Conservation (phyloP, 2,888 invertebrate genomes). For the Cephus runcator region DNA sequence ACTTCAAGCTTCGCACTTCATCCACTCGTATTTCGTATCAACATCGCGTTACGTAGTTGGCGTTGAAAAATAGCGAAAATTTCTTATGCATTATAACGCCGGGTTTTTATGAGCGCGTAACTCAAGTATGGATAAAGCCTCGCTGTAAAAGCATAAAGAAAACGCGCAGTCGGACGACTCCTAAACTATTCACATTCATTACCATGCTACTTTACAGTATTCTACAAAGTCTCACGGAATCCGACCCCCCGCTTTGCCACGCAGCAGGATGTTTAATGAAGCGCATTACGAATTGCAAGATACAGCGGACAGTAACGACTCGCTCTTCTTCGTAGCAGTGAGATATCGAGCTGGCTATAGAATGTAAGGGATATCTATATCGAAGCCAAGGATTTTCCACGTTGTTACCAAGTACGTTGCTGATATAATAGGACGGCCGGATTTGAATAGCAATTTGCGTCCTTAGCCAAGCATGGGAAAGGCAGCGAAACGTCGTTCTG, state of each 20-base stretch:
- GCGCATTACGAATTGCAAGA: neutral
- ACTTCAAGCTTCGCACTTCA: neutral
- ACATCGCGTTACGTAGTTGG: no score
- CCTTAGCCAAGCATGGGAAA: conserved; percentile 11
- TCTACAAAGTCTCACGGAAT: neutral
- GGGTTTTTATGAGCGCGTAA: neutral
- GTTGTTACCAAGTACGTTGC: neutral
- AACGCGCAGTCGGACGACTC: neutral
- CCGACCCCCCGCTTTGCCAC: neutral
- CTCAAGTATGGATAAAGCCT: neutral
- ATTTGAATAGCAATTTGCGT: neutral
- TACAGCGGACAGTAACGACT: neutral
- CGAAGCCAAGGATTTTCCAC: neutral
- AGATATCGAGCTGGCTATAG: neutral
- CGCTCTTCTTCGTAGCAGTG: neutral
- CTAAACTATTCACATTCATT: neutral
- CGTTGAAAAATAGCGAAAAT: neutral
- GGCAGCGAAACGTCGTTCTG: conserved; percentile 17
- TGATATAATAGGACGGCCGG: neutral
- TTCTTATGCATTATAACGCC: neutral
- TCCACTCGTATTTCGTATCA: neutral
- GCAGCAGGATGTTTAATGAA: neutral
- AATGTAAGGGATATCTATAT: neutral
- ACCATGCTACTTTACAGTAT: neutral
- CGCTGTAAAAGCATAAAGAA: neutral